Base-by-base conservation (phyloP, 2,113 vertebrate species). In the Etheostoma cragini region DNA sequence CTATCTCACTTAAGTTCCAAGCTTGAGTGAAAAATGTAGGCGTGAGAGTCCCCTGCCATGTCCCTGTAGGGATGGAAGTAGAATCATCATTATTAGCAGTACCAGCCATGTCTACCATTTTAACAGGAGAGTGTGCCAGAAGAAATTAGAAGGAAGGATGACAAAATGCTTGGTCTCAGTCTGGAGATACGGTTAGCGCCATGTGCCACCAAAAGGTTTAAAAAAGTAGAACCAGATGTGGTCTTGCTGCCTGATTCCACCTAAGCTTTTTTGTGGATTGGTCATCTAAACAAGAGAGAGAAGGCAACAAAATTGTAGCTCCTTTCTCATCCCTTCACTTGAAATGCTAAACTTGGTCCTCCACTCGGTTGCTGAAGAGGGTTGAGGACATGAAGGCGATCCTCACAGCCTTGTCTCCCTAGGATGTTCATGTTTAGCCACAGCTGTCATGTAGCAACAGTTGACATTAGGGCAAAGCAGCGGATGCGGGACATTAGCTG, bases 11-110 rank as follows among this genome's bases (percentile, higher is more conserved):
- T 14, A 45, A 83, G 60, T 74, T 42, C 52, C 60, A 57, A 50
- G 46, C 74, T 66, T 78, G 61, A 81, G 61, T 69, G 35, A 45
- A 72, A 86, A 56, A 63, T 60, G 50, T 30, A 69, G 21, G 69
- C 57, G n/a, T 67, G 14, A 53, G 17, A 64, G 65, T 22, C 52
- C 15, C 15, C 50, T 42, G 66, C n/a, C 62, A 72, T 65, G 69
- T 75, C 62, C 46, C 57, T 54, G 54, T 46, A 46, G 62, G 61
- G 46, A 42, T 35, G 7, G 42, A 57, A 70, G 35, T 72, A 61
- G 12, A 53, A 38, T 53, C 49, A n/a, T 53, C 26, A 53, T 49
- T 68, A 52, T 47, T n/a, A 16, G n/a, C 22, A 45, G 38, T 22
- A 22, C n/a, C 50, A 49, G 50, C 38, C 26, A 17, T 35, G 65